A percentile compares a stretch with the other conserved stretches of the same genome.
Evolutionary conservation across 2,888 invertebrate genomes (phyloP).

Genomic region (Acronicta alni): DNA sequence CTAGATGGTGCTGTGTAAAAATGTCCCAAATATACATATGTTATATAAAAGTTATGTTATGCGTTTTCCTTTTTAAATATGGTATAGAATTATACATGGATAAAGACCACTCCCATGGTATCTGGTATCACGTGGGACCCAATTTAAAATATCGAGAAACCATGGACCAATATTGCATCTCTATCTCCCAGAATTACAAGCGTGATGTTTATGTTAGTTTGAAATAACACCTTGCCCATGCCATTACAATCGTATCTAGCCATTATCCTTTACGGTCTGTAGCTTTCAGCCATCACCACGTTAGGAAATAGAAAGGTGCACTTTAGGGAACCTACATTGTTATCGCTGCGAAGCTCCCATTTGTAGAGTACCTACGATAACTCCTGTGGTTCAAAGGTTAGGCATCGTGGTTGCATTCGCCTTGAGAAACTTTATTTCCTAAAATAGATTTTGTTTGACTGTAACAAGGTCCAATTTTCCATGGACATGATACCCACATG

Average conservation of each 20-base stretch:
- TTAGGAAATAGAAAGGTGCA: conserved; percentile 42
- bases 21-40: too few relatives aligned
- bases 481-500: too few relatives aligned
- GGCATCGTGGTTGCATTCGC: not conserved
- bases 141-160: not conserved
- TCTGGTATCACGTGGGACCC: too few relatives aligned
- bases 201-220: conserved; percentile 18
- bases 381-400: conserved; percentile 20
- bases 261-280: conserved; percentile 41
- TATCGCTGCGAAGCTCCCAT: conserved; percentile 21
- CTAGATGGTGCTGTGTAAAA: too few relatives aligned
- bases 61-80: too few relatives aligned
- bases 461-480: too few relatives aligned
- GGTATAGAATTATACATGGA: too few relatives aligned
- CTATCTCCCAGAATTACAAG: conserved; percentile 20
- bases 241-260: conserved; percentile 36
- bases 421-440: not conserved
- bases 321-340: conserved; percentile 13
- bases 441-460: not conserved
- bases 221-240: conserved; percentile 27
- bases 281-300: conserved; percentile 28
- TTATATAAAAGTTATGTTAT: too few relatives aligned
- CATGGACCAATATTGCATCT: conserved; percentile 4
- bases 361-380: conserved; percentile 1
- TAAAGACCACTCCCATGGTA: too few relatives aligned